These are phyloP conservation scores for Dynastes grantii DNA, from an alignment of 2,888 invertebrate genomes.

Conservation along the genomic window DNA sequence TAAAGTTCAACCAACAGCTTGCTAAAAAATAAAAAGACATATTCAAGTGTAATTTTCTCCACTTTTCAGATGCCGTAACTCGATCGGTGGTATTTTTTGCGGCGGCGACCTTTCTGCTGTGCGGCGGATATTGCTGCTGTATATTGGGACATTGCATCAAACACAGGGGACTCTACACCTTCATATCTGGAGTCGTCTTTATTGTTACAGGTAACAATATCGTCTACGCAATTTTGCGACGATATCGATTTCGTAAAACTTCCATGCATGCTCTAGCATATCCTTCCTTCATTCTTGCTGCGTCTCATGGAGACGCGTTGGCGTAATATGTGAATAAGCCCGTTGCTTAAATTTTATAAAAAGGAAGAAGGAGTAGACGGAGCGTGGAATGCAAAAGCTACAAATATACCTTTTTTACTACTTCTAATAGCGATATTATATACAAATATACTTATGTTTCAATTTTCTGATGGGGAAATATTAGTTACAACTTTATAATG, in stretches of 20 bases:
- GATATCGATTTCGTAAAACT: slow-evolving; percentile 5
- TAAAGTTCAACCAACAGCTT: no score
- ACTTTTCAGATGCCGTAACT: slow-evolving; percentile 85
- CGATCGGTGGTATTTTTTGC: slow-evolving; percentile 88
- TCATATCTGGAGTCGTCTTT: slow-evolving; percentile 89
- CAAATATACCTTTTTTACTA: neutral
- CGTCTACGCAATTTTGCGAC: slow-evolving; percentile 24
- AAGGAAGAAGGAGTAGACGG: neutral
- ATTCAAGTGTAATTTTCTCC: no score
- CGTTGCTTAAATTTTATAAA: slow-evolving; percentile 32
- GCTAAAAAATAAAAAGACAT: no score
- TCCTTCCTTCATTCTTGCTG: neutral
- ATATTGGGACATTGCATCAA: slow-evolving; percentile 86
- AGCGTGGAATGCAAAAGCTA: neutral
- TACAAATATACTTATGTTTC: no score
- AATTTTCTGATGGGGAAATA: no score
- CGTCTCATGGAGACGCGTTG: no score
- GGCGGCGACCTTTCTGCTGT: slow-evolving; percentile 82
- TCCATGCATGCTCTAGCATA: neutral
- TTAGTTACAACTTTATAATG: no score
- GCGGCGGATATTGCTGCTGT: slow-evolving; percentile 86
- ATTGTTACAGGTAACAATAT: slow-evolving; percentile 85
- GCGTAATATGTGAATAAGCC: slow-evolving; percentile 6
- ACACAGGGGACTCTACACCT: slow-evolving; percentile 85
- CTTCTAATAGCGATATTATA: no score